phyloP scores from a whole-genome alignment of 2,113 vertebrate species.

The Python bivittatus region DNA sequence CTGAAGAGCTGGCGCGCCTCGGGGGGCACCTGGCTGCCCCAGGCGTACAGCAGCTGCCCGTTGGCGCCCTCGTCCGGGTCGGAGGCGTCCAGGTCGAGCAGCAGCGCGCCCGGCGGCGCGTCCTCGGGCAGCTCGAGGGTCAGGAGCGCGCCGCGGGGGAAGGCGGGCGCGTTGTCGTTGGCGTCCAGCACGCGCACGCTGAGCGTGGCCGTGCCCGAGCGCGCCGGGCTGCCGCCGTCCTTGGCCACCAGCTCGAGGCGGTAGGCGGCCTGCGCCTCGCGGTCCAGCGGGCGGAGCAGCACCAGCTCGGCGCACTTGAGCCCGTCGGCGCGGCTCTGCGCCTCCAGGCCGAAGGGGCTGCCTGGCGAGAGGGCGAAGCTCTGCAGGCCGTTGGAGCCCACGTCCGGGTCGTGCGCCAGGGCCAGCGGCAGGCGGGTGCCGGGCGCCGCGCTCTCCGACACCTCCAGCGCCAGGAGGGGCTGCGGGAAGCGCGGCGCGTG shows the following conservation, averaged over 20 bases:
- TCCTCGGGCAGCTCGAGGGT: slow-evolving; percentile 89
- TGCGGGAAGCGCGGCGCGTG: slow-evolving; percentile 89
- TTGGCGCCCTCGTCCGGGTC: slow-evolving; percentile 91
- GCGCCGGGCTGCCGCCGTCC: slow-evolving; percentile 85
- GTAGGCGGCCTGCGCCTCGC: slow-evolving; percentile 85
- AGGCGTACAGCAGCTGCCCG: slow-evolving; percentile 88
- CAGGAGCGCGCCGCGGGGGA: slow-evolving; percentile 86
- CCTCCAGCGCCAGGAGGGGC: slow-evolving; percentile 82
- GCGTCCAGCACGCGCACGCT: slow-evolving; percentile 88
- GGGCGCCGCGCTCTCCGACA: slow-evolving; percentile 85
- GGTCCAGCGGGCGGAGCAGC: slow-evolving; percentile 90
- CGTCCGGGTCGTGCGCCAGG: slow-evolving; percentile 88
- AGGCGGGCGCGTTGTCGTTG: slow-evolving; percentile 93
- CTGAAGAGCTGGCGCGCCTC: slow-evolving; percentile 89
- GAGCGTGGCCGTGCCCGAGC: slow-evolving; percentile 84
- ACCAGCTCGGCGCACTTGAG: slow-evolving; percentile 93
- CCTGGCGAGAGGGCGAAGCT: slow-evolving; percentile 90
- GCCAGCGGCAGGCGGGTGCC: slow-evolving; percentile 89
- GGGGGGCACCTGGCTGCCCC: slow-evolving; percentile 84
- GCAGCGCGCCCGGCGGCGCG: slow-evolving; percentile 78
- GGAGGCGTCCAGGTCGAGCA: slow-evolving; percentile 85
- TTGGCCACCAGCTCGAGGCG: slow-evolving; percentile 87
- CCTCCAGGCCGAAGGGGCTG: slow-evolving; percentile 89
- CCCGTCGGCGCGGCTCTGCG: slow-evolving; percentile 89
- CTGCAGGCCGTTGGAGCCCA: slow-evolving; percentile 90